Evolutionary conservation across 2,888 invertebrate genomes (phyloP), one percentile per base, ranked within the genome.

Genomic region (Mesopsocus fuscifrons): DNA sequence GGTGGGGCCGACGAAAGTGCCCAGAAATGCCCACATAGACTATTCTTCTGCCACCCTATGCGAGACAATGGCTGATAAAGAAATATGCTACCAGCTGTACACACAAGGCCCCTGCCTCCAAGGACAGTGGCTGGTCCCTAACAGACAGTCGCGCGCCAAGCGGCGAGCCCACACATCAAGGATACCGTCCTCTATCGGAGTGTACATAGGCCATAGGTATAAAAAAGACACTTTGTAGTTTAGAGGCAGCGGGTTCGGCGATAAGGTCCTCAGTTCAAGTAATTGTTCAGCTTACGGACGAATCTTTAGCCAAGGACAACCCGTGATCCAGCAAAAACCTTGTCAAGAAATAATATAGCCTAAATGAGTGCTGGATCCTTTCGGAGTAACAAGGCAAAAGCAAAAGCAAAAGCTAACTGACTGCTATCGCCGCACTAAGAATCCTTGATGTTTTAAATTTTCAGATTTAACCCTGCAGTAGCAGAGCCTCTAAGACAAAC

Each of bases 51-150:
- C 13, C 16, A 16, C 34, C 6, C 9, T n/a, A 34, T 15, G 16
- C n/a, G 16, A 38, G 11, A 38, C 16, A n/a, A n/a, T 38, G 65
- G 45, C 60, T 64, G 1, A 78, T 78, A 51, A 66, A 69, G 9
- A 62, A 65, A 0, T 68, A n/a, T 87, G 85, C 56, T 74, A 79
- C 56, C 74, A 74, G 50, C 64, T 85, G 15, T 78, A 84, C 57
- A 74, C 75, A 0, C 77, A 75, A 51, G 85, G 84, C 0, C 83
- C 84, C 0, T 87, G 85, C 51, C 62, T 68, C 0, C 67, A 70
- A 1, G 77, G 79, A 1, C 73, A 81, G 49, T 78, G 77, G 77
- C 52, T 78, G 31, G 71, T 71, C 18, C 71, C 75, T 0, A 62
- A 64, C 17, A 63, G 75, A 49, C 56, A 55, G 21, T 51, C 57